Evolutionary conservation across 2,113 vertebrate genomes (phyloP), one percentile per base, ranked within the genome.

Genomic region (Phrynosoma platyrhinos): DNA sequence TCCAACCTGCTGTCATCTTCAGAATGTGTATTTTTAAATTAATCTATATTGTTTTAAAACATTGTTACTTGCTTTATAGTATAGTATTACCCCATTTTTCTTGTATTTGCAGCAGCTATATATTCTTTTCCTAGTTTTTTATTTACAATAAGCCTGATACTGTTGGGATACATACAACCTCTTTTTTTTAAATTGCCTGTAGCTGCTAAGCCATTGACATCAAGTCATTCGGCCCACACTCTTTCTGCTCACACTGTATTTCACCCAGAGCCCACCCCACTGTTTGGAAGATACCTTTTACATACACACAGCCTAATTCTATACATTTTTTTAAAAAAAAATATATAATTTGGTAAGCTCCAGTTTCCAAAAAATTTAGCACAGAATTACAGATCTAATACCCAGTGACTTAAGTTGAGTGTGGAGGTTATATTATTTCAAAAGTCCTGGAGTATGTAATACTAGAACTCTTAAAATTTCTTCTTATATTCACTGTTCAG

Each of bases 371-470:
- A 52, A 40, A 55, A 30, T 4, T 69, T 1, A 58, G 52, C 66
- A 71, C 20, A 55, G 36, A 47, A 80, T 36, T 21, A 30, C 18
- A 86, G n/a, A 12, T 55, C 25, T 2, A 0, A 62, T 58, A 62
- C 18, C 30, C 21, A 12, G 5, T 71, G 69, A 18, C 32, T 0
- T 0, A 58, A 2, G 0, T 5, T 66, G 89, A 79, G 42, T 2
- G 20, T 30, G n/a, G 79, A 81, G 2, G 7, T 55, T 85, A 40
- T 1, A 4, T 42, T 16, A 79, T 74, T 58, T 74, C 5, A 80
- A 66, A 20, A 74, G 14, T 79, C 72, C 36, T 21, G 71, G 36
- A 82, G 66, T 66, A 55, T 84, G 55, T 66, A 66, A 36, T 66
- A 79, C 30, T n/a, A 12, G 42, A 74, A 84, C 58, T 27, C 42